These are phyloP conservation scores for Cynaeus angustus DNA, from an alignment of 2,888 invertebrate genomes.

Conservation along the genomic window DNA sequence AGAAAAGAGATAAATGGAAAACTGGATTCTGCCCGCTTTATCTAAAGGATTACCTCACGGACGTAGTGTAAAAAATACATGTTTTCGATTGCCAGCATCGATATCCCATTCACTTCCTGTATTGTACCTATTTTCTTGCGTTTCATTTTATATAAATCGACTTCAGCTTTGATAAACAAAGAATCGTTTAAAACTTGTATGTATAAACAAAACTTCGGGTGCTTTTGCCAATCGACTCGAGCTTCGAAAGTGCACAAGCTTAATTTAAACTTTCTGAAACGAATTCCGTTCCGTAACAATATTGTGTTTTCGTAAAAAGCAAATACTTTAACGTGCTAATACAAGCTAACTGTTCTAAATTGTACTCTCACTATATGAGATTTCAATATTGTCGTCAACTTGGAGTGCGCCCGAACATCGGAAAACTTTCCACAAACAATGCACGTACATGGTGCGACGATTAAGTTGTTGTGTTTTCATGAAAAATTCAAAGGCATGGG, in stretches of 20 bases:
- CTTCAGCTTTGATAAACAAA: background rate
- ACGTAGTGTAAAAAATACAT: conserved; percentile 48
- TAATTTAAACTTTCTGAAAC: conserved; percentile 26
- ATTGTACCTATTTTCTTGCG: background rate
- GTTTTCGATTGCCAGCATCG: conserved; percentile 44
- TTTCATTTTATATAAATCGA: conserved; percentile 1
- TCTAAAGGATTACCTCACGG: conserved; percentile 48
- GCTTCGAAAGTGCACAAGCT: conserved; percentile 20
- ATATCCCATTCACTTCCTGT: conserved; percentile 30
- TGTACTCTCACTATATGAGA: background rate
- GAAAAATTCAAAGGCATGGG: background rate
- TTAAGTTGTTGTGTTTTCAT: background rate
- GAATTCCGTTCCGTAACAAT: too few relatives aligned
- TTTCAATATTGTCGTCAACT: background rate
- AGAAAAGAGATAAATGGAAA: conserved; percentile 51
- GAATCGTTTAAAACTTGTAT: conserved; percentile 1
- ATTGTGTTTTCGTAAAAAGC: too few relatives aligned
- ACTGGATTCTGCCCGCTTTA: conserved; percentile 49
- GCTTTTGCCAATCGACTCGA: conserved; percentile 9
- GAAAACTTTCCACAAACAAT: conserved; percentile 2
- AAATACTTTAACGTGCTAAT: background rate
- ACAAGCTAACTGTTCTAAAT: background rate
- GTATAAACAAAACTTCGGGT: background rate
- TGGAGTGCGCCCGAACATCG: background rate
- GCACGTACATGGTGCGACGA: background rate